Percentiles rank a stretch among this genome's conserved stretches.
phyloP scores from a whole-genome alignment of 1,140 invertebrate species.

The Cryptotermes secundus region DNA sequence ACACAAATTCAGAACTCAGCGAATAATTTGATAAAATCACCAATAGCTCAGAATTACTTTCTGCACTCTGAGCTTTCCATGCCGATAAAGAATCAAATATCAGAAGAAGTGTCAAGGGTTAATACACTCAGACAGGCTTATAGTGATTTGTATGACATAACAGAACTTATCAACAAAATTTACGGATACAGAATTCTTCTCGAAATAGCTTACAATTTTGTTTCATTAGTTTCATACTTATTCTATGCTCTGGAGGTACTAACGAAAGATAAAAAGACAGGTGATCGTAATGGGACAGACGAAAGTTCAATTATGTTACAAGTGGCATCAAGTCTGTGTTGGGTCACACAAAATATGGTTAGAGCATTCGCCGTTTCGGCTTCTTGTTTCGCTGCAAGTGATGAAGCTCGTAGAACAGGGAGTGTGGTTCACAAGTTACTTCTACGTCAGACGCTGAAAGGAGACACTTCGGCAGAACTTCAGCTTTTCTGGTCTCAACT shows the following conservation, averaged over 20 bases:
- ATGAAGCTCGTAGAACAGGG: background rate
- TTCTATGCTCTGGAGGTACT: background rate
- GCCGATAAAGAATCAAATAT: background rate
- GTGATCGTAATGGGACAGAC: background rate
- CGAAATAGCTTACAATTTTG: background rate
- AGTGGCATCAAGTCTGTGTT: background rate
- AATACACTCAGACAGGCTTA: background rate
- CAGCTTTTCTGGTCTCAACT: background rate
- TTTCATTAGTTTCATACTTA: background rate
- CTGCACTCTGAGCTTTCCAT: background rate
- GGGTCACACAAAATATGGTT: background rate
- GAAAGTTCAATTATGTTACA: background rate
- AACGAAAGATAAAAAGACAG: background rate
- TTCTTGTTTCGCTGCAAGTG: background rate
- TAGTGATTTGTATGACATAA: background rate
- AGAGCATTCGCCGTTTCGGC: background rate
- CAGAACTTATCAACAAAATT: background rate
- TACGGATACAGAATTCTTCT: background rate
- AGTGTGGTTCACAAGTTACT: background rate
- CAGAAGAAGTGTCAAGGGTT: background rate
- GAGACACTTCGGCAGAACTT: background rate
- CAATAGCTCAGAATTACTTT: background rate
- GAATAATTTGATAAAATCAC: too few relatives aligned
- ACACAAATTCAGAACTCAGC: background rate
- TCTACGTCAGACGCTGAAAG: background rate